Evolutionary conservation across 2,888 invertebrate species (phyloP).

Genomic region (Mimumesa dahlbomi): DNA sequence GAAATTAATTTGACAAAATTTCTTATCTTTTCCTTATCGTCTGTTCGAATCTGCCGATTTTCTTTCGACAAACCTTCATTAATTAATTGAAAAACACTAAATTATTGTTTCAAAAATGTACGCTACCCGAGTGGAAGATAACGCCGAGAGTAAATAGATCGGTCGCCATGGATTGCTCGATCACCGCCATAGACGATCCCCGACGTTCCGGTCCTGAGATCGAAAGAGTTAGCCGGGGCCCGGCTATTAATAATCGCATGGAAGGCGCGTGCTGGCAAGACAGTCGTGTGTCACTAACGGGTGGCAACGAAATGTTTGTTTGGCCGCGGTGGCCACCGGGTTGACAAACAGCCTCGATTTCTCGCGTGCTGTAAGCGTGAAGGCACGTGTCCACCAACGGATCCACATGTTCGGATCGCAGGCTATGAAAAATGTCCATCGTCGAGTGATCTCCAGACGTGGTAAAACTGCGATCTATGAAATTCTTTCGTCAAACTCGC

Average conservation of each 20-base stretch:
- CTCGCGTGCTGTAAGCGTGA: constrained; percentile 16
- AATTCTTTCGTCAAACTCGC: too few species aligned
- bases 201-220: constrained; percentile 12
- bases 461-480: background rate
- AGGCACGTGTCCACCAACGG: too few species aligned
- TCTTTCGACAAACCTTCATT: too few species aligned
- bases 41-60: too few species aligned
- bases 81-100: too few species aligned
- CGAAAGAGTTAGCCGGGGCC: constrained; percentile 48
- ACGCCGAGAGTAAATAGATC: constrained; percentile 32
- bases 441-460: background rate
- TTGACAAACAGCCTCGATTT: constrained; percentile 74
- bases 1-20: background rate
- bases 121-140: too few species aligned
- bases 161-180: constrained; percentile 9
- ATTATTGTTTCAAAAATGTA: too few species aligned
- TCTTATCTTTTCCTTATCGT: background rate
- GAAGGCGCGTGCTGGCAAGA: constrained; percentile 58
- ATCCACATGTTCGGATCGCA: too few species aligned
- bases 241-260: constrained; percentile 65
- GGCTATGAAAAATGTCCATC: too few species aligned
- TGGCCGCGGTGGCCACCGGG: constrained; percentile 68
- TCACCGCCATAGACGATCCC: too few species aligned
- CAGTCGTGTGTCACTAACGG: constrained; percentile 67
- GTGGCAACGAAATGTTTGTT: constrained; percentile 74